Base-by-base conservation (phyloP, 2,797 vertebrate genomes). In the Parauchenoglanis punctatus region DNA sequence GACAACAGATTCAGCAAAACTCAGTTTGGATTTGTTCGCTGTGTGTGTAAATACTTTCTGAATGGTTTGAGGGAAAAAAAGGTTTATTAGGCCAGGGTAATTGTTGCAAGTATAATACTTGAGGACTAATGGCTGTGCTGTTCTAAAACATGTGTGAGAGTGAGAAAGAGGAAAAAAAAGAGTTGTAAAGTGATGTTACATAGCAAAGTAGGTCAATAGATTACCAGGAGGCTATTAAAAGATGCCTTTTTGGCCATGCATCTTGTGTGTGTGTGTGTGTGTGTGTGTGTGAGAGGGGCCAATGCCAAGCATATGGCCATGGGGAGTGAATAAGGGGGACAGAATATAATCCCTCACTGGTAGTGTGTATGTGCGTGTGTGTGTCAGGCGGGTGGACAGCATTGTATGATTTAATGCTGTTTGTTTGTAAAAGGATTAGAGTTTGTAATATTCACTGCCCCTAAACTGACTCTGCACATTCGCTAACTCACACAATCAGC, bases 271-370 rank as follows among this genome's bases (percentile, higher is more conserved):
- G 59, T 89, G 80, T 77, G 84, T 54, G 81, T 85, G 83, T 63
- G 76, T 83, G 89, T 82, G 81, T 7, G 67, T 70, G 67, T 70
- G 44, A 49, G 72, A 87, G 85, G 75, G 61, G 88, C 91, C 90
- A 93, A 89, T 93, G 91, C 87, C 90, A 92, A 95, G 92, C 95
- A 95, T 95, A 95, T 96, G 95, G 93, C 90, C 89, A 91, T 89
- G 92, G 91, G 91, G 91, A 92, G 89, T 88, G 89, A 93, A 89
- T 89, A 92, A 93, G 90, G 90, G 58, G 84, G 84, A 59, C 86
- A 73, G 92, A 88, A 89, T 91, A 94, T 95, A 94, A 95, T 95
- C 94, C 94, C 90, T 92, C 89, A 90, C 91, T 86, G 88, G 88
- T 85, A 86, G 49, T 87, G 87, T 84, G 87, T 70, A 72, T 89